Conservation (phyloP, 1,140 invertebrate genomes). For the Tenebrio molitor region DNA sequence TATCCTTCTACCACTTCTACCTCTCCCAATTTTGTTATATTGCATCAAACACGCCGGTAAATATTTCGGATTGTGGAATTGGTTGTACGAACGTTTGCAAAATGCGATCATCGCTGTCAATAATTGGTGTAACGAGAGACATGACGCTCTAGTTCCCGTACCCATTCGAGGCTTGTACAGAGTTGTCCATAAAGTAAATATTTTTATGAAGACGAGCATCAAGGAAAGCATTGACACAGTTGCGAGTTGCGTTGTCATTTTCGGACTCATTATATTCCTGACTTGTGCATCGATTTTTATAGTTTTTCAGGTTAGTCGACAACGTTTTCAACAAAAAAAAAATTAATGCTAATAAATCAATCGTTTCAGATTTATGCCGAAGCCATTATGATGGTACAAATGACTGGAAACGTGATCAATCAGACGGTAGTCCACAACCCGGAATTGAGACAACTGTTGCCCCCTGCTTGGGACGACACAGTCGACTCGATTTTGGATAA, state of each 20-base stretch:
- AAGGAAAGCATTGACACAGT: constrained; percentile 73
- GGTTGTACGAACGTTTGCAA: constrained; percentile 61
- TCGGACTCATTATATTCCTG: constrained; percentile 71
- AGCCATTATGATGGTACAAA: constrained; percentile 91
- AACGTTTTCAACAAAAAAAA: too few relatives aligned
- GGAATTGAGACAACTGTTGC: constrained; percentile 81
- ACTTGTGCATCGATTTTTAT: constrained; percentile 71
- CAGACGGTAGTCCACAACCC: constrained; percentile 90
- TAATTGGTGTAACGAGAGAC: constrained; percentile 64
- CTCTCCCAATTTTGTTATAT: constrained; percentile 77
- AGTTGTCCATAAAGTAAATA: constrained; percentile 68
- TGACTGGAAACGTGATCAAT: constrained; percentile 91
- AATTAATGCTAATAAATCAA: neutral
- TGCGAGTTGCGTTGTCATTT: constrained; percentile 72
- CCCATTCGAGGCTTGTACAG: constrained; percentile 70
- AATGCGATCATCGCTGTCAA: constrained; percentile 54
- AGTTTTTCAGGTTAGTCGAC: constrained; percentile 70
- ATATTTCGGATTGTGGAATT: constrained; percentile 69
- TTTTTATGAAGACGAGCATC: constrained; percentile 66
- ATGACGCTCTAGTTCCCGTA: constrained; percentile 70
- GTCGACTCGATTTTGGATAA: constrained; percentile 92
- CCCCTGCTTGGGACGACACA: constrained; percentile 83
- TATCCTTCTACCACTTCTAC: constrained; percentile 77
- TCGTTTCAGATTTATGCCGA: constrained; percentile 91
- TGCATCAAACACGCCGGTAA: constrained; percentile 72